Conservation (phyloP, 2,113 vertebrate species). For the Dicentrarchus labrax region DNA sequence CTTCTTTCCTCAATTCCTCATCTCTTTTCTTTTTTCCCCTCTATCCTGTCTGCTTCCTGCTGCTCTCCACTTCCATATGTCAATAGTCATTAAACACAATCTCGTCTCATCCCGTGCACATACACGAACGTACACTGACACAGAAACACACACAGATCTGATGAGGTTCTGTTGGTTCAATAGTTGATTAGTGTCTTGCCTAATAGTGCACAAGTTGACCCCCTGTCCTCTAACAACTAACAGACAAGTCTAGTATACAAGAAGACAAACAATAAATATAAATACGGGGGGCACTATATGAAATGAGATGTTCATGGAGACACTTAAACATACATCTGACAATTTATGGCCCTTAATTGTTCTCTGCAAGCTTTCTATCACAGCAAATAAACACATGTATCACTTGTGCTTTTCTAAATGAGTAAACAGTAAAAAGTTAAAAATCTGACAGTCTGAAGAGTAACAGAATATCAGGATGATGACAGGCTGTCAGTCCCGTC, state of each 20-base stretch:
- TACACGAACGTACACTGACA: not conserved
- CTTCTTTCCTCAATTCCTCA: constrained; percentile 54
- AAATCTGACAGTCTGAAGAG: constrained; percentile 16
- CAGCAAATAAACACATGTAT: constrained; percentile 3
- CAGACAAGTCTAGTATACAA: constrained; percentile 45
- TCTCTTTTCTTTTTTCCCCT: constrained; percentile 54
- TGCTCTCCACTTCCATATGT: constrained; percentile 62
- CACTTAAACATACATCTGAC: not conserved
- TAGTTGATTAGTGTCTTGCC: constrained; percentile 76
- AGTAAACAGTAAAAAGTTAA: not conserved
- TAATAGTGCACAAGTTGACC: constrained; percentile 57
- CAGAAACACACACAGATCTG: constrained; percentile 29
- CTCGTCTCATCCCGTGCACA: constrained; percentile 42
- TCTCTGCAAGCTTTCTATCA: not conserved
- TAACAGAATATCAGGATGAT: constrained; percentile 26
- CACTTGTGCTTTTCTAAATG: not conserved
- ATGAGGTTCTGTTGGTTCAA: constrained; percentile 66
- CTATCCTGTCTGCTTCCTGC: constrained; percentile 70
- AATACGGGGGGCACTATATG: constrained; percentile 6
- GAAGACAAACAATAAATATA: constrained; percentile 47
- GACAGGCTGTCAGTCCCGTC: constrained; percentile 21
- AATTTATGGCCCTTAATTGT: not conserved
- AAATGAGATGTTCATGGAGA: constrained; percentile 21
- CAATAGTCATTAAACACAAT: constrained; percentile 83
- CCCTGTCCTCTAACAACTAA: constrained; percentile 54